These are phyloP conservation scores for Gymnothorax javanicus DNA, from an alignment of 2,797 vertebrate species.

Conservation along the genomic window DNA sequence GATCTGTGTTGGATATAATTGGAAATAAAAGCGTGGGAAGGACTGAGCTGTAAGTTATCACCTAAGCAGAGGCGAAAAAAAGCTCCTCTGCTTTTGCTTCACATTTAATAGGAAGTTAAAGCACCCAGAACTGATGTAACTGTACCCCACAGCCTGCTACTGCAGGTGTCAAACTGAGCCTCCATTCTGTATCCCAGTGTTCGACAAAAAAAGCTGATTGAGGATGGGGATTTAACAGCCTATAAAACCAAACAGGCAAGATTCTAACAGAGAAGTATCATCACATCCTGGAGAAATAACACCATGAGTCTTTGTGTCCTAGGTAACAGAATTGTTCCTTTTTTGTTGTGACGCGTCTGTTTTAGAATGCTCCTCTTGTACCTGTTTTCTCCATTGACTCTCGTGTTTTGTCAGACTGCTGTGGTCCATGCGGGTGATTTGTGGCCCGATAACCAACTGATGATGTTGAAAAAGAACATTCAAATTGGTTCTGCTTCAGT, in stretches of 20 bases:
- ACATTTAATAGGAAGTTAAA: neutral
- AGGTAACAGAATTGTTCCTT: constrained; percentile 39
- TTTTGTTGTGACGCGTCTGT: constrained; percentile 29
- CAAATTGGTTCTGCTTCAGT: constrained; percentile 42
- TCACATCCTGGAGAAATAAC: constrained; percentile 42
- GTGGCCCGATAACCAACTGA: constrained; percentile 30
- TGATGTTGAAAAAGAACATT: constrained; percentile 32
- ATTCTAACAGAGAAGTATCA: constrained; percentile 58
- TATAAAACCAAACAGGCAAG: constrained; percentile 49
- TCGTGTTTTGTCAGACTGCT: constrained; percentile 19
- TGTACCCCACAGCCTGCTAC: constrained; percentile 16
- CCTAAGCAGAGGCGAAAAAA: neutral
- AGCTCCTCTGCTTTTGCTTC: neutral
- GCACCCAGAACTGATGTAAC: neutral
- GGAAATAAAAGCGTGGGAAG: neutral
- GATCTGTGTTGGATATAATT: neutral
- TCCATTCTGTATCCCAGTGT: constrained; percentile 51
- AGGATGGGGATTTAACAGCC: constrained; percentile 52
- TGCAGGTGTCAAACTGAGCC: constrained; percentile 42
- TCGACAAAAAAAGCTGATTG: constrained; percentile 56
- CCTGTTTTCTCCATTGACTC: neutral
- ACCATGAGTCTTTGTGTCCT: constrained; percentile 43
- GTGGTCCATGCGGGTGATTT: constrained; percentile 25
- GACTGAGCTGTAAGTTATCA: neutral
- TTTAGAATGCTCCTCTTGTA: neutral